Evolutionary conservation across 2,113 vertebrate genomes (phyloP), one percentile per base, ranked within the genome.

Genomic region (Actenoides lindsayi): DNA sequence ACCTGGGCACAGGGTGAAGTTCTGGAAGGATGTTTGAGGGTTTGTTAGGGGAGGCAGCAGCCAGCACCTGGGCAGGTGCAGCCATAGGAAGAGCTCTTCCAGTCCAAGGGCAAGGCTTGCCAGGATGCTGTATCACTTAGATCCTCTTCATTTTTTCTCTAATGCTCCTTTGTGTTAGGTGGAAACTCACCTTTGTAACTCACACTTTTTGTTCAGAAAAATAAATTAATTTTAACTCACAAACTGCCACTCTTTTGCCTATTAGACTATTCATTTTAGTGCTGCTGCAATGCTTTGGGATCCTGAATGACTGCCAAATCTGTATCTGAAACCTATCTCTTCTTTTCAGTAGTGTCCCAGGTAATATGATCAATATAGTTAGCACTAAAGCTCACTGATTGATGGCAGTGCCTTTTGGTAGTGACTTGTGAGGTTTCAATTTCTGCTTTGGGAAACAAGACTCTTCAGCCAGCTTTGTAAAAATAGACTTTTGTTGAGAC

Each of bases 301-400:
- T 54, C 48, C 33, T 56, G 63, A 93, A 77, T 2, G 11, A 16
- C 57, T 95, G 90, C 75, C 65, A 89, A 67, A 77, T 71, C 77
- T 81, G 2, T 82, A 83, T 92, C 88, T 95, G 77, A 93, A 95
- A 87, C n/a, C 65, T 46, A n/a, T 56, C 48, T 63, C 41, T 89
- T 51, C 42, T 6, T 83, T 50, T 92, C 87, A 91, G 57, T 53
- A 60, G 23, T 53, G 70, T 93, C 78, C 48, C 89, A 89, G 41
- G 57, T 89, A 87, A 79, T 30, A 16, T 41, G 41, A 85, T 95
- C 74, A 31, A 81, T 89, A 60, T 3, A 83, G 54, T 48, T 88
- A 77, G 37, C 63, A 51, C 31, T 83, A 88, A 83, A 74, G 24
- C 41, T 84, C 3, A 1, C 24, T 88, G 74, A 85, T 59, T 1